Percentiles rank a stretch among this genome's conserved stretches.
phyloP scores from a whole-genome alignment of 2,113 vertebrate genomes.

The Canis aureus region DNA sequence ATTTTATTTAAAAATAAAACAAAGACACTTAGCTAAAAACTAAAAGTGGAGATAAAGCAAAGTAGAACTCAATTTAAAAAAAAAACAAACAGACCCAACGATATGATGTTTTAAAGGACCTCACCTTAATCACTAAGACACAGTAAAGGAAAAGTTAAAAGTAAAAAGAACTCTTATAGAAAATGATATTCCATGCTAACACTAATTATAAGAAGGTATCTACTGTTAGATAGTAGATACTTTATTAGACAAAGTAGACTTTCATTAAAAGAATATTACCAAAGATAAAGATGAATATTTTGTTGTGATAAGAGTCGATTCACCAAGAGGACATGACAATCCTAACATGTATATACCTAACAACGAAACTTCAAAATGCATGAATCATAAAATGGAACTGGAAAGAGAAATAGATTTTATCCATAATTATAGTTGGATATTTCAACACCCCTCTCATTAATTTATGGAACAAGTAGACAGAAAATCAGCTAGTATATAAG shows the following conservation, averaged over 20 bases:
- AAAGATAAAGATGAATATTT: not conserved
- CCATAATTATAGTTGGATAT: not conserved
- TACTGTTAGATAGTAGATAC: no score
- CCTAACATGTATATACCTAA: not conserved
- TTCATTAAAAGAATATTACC: not conserved
- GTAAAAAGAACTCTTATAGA: not conserved
- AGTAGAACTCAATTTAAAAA: not conserved
- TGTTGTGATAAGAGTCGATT: not conserved
- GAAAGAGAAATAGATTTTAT: constrained; percentile 35
- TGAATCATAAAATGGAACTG: not conserved
- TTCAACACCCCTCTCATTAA: not conserved
- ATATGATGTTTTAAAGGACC: not conserved
- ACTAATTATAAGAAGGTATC: not conserved
- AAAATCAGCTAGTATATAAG: not conserved
- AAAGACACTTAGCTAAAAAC: not conserved
- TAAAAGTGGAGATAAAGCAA: not conserved
- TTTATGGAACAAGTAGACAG: not conserved
- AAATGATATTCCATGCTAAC: not conserved
- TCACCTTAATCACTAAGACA: not conserved
- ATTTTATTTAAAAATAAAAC: not conserved
- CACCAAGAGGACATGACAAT: not conserved
- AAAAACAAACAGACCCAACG: not conserved
- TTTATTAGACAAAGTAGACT: not conserved
- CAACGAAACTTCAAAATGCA: not conserved
- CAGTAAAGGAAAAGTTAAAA: not conserved